These are phyloP conservation scores for Nasonia longicornis DNA, from an alignment of 1,140 invertebrate species.

Conservation along the genomic window DNA sequence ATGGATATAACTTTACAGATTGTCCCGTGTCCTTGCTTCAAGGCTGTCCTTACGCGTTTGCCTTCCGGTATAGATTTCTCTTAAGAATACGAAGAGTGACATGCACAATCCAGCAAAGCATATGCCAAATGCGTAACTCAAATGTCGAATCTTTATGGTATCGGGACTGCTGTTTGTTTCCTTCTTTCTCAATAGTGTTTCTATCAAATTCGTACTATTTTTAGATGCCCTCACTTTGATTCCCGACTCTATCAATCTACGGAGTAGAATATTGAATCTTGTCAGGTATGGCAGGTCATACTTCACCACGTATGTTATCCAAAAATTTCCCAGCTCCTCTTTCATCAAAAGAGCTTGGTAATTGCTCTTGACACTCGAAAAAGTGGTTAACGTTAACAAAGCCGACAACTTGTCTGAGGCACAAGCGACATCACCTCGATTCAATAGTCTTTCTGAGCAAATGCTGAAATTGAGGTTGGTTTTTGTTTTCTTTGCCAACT, in stretches of 20 bases:
- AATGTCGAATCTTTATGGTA: not conserved
- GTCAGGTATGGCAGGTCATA: not conserved
- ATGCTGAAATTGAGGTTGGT: not conserved
- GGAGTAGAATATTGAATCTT: not conserved
- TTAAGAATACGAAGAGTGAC: not conserved
- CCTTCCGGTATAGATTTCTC: not conserved
- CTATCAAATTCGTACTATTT: not conserved
- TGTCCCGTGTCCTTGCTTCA: not conserved
- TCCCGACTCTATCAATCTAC: conserved; percentile 7
- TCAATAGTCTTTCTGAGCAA: not conserved
- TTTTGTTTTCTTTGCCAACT: conserved; percentile 8
- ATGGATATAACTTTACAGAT: not conserved
- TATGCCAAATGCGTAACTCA: not conserved
- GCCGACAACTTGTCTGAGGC: not conserved
- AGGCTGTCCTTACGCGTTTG: not conserved
- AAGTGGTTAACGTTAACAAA: not conserved
- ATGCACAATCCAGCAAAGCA: not conserved
- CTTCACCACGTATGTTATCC: conserved; percentile 1
- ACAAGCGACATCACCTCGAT: not conserved
- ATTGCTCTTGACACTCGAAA: not conserved
- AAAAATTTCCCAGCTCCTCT: not conserved
- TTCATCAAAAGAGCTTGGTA: conserved; percentile 10
- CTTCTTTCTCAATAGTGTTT: not conserved
- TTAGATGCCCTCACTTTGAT: not conserved
- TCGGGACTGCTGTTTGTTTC: not conserved